These are phyloP conservation scores for Sabatieria punctata DNA, from an alignment of 2,888 invertebrate genomes.

Conservation along the genomic window DNA sequence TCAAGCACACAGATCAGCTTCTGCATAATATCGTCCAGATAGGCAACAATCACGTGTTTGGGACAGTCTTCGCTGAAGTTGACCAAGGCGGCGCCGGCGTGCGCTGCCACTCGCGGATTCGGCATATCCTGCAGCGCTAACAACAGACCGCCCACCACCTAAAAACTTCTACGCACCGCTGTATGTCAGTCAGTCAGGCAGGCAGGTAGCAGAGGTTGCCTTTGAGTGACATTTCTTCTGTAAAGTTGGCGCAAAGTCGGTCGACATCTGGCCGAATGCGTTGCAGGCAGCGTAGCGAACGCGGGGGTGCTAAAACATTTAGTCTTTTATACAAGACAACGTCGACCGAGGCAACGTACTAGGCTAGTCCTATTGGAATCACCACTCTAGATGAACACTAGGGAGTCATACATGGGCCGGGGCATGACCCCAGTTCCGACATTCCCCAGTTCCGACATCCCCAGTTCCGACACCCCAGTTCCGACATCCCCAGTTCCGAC, in stretches of 20 bases:
- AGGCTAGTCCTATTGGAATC: too few species aligned
- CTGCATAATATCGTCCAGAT: constrained; percentile 72
- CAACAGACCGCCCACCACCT: constrained; percentile 68
- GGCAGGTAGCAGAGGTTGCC: constrained; percentile 35
- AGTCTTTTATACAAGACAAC: too few species aligned
- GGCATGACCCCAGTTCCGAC: too few species aligned
- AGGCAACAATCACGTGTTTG: constrained; percentile 70
- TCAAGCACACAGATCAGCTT: constrained; percentile 75
- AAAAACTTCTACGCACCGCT: constrained; percentile 8
- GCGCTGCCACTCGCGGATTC: constrained; percentile 80
- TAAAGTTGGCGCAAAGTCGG: constrained; percentile 88
- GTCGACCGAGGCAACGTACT: too few species aligned
- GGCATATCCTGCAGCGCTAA: constrained; percentile 70
- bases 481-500: too few species aligned
- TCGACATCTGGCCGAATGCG: constrained; percentile 94
- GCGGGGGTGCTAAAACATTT: constrained; percentile 57
- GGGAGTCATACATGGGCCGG: too few species aligned
- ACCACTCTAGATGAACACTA: background rate
- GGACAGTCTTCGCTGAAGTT: constrained; percentile 99
- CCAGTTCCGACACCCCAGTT: too few species aligned
- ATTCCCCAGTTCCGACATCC: too few species aligned
- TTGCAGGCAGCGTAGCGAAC: constrained; percentile 95
- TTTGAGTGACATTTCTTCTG: constrained; percentile 94
- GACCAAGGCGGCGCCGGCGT: constrained; percentile 80
- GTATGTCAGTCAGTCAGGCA: background rate